Conservation (phyloP, 2,888 invertebrate species). For the Allophyes oxyacanthae region DNA sequence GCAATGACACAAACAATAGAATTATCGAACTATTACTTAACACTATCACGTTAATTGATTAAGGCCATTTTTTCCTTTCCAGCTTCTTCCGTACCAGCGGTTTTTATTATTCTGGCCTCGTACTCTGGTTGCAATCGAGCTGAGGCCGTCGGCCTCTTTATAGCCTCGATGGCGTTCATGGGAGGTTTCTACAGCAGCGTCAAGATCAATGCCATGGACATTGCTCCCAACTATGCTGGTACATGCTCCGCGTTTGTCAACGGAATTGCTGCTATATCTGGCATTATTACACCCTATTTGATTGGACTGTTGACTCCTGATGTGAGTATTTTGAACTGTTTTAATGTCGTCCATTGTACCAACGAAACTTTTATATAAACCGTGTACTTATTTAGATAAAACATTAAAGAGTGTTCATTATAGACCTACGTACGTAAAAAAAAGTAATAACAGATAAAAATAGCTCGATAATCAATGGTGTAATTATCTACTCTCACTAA, state of each 20-base stretch:
- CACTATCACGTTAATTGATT: neutral
- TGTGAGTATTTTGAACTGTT: conserved; percentile 80
- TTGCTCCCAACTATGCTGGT: conserved; percentile 91
- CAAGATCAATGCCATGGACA: conserved; percentile 91
- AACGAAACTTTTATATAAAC: too few species aligned
- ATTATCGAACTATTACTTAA: neutral
- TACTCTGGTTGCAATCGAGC: conserved; percentile 90
- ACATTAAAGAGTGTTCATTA: too few species aligned
- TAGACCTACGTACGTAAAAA: too few species aligned
- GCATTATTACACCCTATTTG: conserved; percentile 90
- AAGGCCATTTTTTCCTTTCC: conserved; percentile 60
- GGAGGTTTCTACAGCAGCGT: conserved; percentile 92
- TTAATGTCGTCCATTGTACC: neutral
- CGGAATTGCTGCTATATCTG: conserved; percentile 90
- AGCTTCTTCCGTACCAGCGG: conserved; percentile 91
- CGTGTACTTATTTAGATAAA: too few species aligned
- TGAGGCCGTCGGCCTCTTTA: conserved; percentile 87
- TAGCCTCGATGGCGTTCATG: conserved; percentile 91
- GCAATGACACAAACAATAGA: neutral
- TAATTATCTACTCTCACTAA: too few species aligned
- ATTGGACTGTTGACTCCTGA: conserved; percentile 90
- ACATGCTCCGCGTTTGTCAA: conserved; percentile 91
- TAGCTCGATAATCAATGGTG: too few species aligned
- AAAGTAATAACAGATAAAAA: too few species aligned
- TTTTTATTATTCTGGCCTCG: conserved; percentile 90